Percentiles rank a stretch among this genome's conserved stretches.
phyloP scores from a whole-genome alignment of 2,888 invertebrate genomes.

The Tipula helvola region DNA sequence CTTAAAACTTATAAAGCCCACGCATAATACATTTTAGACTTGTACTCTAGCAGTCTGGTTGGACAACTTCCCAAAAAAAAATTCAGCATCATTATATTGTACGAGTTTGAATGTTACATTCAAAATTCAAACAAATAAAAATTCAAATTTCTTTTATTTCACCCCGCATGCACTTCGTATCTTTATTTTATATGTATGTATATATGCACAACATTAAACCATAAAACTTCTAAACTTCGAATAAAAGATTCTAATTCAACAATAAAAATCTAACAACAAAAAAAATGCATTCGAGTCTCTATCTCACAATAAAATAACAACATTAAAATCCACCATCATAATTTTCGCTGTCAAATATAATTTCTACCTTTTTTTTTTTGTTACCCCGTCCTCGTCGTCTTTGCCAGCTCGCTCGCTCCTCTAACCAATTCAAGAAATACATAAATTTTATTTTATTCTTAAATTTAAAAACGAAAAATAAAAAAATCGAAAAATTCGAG shows the following conservation, averaged over 20 bases:
- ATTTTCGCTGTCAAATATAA: neutral
- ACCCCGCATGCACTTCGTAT: neutral
- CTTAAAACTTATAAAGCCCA: neutral
- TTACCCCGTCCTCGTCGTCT: neutral
- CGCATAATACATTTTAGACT: neutral
- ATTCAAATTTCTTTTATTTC: neutral
- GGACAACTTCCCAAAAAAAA: neutral
- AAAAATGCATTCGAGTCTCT: neutral
- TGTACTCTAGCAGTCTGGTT: neutral
- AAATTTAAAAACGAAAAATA: neutral
- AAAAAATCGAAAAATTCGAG: neutral
- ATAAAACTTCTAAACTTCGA: neutral
- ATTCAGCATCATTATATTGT: neutral
- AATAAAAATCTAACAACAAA: neutral
- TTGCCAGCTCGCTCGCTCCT: neutral
- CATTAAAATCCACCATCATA: neutral
- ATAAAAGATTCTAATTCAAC: neutral
- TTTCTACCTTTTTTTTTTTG: neutral
- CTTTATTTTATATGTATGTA: neutral
- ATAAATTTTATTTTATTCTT: neutral
- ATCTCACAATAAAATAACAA: neutral
- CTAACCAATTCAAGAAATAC: neutral
- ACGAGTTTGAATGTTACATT: neutral
- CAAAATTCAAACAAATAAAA: neutral
- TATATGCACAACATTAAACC: neutral